These are phyloP conservation scores for Hydraecia micacea DNA, from an alignment of 2,888 invertebrate genomes.

Conservation along the genomic window DNA sequence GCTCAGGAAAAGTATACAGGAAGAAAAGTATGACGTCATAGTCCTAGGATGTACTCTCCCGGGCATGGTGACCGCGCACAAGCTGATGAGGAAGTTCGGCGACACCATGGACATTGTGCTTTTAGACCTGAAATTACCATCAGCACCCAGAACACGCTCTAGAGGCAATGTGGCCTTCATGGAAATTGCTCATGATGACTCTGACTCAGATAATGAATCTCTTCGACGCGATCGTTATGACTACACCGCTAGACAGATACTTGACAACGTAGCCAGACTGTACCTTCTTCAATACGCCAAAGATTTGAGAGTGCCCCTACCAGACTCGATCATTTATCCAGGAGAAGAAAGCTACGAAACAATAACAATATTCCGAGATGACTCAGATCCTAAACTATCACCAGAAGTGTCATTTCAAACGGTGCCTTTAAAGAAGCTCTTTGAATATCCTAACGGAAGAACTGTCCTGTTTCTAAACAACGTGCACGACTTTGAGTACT, in stretches of 20 bases:
- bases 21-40: constrained; percentile 78
- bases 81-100: constrained; percentile 84
- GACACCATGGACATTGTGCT: constrained; percentile 84
- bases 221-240: constrained; percentile 38
- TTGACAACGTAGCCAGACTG: constrained; percentile 76
- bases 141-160: constrained; percentile 50
- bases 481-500: constrained; percentile 82
- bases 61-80: constrained; percentile 86
- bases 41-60: constrained; percentile 86
- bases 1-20: constrained; percentile 75
- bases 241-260: constrained; percentile 62
- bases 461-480: constrained; percentile 74
- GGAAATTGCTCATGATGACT: constrained; percentile 56
- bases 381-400: neutral
- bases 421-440: constrained; percentile 76
- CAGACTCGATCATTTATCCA: constrained; percentile 77
- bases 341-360: constrained; percentile 37
- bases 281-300: constrained; percentile 78
- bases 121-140: constrained; percentile 74
- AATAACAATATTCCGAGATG: neutral
- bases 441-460: constrained; percentile 80
- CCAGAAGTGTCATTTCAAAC: neutral
- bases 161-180: constrained; percentile 80
- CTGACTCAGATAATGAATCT: constrained; percentile 36
- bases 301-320: constrained; percentile 81